These are phyloP conservation scores for Lithophane semibrunnea DNA, from an alignment of 2,888 invertebrate genomes.

Conservation along the genomic window DNA sequence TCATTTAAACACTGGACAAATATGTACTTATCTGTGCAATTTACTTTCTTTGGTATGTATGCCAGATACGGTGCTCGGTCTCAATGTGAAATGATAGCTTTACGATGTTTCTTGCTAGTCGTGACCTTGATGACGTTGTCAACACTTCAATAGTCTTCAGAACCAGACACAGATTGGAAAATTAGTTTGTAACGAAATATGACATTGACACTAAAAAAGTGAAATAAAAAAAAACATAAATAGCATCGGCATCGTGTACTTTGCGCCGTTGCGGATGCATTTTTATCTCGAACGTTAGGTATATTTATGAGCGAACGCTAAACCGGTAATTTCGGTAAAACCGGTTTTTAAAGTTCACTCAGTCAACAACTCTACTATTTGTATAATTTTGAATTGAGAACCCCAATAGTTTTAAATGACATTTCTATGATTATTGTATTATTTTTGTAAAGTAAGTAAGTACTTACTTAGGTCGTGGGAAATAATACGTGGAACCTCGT, in stretches of 20 bases:
- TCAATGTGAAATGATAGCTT: constrained; percentile 34
- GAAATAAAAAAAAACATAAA: constrained; percentile 34
- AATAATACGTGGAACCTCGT: neutral
- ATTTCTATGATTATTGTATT: no score
- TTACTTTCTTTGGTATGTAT: constrained; percentile 60
- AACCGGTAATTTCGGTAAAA: constrained; percentile 58
- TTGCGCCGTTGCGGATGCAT: constrained; percentile 21
- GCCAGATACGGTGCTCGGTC: constrained; percentile 45
- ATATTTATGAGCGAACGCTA: constrained; percentile 5
- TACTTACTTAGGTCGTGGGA: neutral
- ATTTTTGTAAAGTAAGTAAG: no score
- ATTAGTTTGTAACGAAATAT: neutral
- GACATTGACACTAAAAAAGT: constrained; percentile 29
- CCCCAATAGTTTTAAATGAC: no score
- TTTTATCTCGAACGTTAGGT: constrained; percentile 26
- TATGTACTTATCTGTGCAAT: constrained; percentile 27
- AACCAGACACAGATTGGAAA: constrained; percentile 1
- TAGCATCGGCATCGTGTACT: constrained; percentile 18
- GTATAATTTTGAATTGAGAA: constrained; percentile 8
- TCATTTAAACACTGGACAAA: constrained; percentile 4
- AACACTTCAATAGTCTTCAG: neutral
- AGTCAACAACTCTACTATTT: constrained; percentile 16
- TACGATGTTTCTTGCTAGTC: constrained; percentile 42
- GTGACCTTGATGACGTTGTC: constrained; percentile 59
- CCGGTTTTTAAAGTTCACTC: constrained; percentile 47